Evolutionary conservation across 2,797 vertebrate species (phyloP).

Genomic region (Sebastes flavidus): DNA sequence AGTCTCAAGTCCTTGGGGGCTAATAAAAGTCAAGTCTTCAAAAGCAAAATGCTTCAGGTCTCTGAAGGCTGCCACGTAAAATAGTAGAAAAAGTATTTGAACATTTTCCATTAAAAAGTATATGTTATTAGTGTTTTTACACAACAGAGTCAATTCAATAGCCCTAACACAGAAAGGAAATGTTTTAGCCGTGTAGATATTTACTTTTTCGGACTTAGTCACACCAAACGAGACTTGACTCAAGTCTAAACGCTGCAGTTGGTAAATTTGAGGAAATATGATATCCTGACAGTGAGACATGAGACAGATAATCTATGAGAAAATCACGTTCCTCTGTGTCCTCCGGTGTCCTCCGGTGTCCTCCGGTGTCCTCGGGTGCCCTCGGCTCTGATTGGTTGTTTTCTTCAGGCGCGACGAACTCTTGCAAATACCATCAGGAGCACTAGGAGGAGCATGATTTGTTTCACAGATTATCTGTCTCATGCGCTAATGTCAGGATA

Average conservation of each 20-base stretch:
- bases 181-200: background rate
- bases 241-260: background rate
- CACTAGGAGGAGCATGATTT: too few relatives aligned
- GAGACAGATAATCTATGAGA: fast-evolving
- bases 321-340: too few relatives aligned
- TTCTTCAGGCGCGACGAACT: too few relatives aligned
- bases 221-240: background rate
- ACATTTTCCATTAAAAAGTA: background rate
- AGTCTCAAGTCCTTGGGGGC: background rate
- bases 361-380: too few relatives aligned
- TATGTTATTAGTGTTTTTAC: background rate
- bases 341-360: too few relatives aligned
- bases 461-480: too few relatives aligned
- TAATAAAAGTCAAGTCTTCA: background rate
- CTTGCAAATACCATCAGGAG: too few relatives aligned
- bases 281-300: too few relatives aligned
- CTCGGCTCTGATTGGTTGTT: too few relatives aligned
- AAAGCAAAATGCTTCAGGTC: background rate
- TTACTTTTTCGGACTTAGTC: background rate
- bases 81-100: background rate
- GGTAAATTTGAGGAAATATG: too few relatives aligned
- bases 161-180: background rate
- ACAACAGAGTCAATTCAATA: background rate
- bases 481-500: too few relatives aligned
- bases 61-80: background rate